Conservation (phyloP, 2,113 vertebrate genomes). For the Blennius ocellaris region DNA sequence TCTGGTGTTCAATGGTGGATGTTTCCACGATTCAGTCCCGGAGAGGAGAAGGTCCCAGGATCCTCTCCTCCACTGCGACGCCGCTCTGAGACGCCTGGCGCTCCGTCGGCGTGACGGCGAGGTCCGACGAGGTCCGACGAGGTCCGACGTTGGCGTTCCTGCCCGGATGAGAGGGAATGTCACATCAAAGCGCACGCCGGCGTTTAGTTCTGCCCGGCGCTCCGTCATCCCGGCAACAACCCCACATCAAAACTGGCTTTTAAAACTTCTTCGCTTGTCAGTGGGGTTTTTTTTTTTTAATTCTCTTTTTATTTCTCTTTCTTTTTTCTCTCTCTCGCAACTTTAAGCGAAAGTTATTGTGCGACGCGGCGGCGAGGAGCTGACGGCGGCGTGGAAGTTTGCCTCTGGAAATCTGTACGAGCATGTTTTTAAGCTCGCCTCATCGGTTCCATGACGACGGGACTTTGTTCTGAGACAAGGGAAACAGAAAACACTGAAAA, state of each 20-base stretch:
- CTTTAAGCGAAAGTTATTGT: slow-evolving; percentile 16
- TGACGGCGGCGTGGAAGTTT: slow-evolving; percentile 27
- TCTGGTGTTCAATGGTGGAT: background rate
- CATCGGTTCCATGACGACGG: too few species aligned
- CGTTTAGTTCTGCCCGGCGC: slow-evolving; percentile 23
- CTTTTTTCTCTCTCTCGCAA: background rate
- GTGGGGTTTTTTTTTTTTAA: background rate
- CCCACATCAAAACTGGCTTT: slow-evolving; percentile 50
- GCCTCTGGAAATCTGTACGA: background rate
- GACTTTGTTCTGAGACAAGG: too few species aligned
- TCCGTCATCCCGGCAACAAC: slow-evolving; percentile 24
- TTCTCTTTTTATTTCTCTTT: too few species aligned
- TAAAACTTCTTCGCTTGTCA: slow-evolving; percentile 15
- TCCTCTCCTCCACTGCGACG: too few species aligned
- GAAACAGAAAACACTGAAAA: too few species aligned
- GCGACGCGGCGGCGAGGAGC: background rate
- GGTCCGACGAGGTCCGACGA: too few species aligned
- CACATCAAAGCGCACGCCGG: slow-evolving; percentile 64
- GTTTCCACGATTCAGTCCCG: background rate
- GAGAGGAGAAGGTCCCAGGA: too few species aligned
- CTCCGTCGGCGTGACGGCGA: slow-evolving; percentile 15
- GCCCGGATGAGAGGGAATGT: slow-evolving; percentile 63
- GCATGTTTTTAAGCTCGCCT: too few species aligned
- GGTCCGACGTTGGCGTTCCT: background rate
- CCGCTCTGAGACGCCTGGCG: background rate